A percentile compares a stretch with the other conserved stretches of the same genome.
Conservation (phyloP, 2,113 vertebrate species). For the Maccullochella peelii region DNA sequence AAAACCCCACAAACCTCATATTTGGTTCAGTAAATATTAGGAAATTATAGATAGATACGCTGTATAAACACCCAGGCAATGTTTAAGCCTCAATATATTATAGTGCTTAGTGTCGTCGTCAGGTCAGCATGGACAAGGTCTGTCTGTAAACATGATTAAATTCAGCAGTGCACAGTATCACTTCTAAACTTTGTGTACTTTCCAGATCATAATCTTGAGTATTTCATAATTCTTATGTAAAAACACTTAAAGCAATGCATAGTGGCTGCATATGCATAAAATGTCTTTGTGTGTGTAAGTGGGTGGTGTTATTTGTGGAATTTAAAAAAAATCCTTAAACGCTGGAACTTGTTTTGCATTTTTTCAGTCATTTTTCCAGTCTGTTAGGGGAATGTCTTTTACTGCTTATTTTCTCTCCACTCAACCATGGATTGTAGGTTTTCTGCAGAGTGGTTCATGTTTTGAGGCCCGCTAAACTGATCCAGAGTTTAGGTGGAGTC, state of each 20-base stretch:
- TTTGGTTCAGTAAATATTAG: background rate
- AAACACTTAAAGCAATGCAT: conserved; percentile 10
- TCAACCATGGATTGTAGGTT: conserved; percentile 39
- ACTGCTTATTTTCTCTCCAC: conserved; percentile 59
- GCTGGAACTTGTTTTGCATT: conserved; percentile 40
- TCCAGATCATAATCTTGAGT: background rate
- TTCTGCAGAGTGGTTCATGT: conserved; percentile 60
- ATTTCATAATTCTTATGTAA: conserved; percentile 1
- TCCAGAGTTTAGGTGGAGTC: conserved; percentile 80
- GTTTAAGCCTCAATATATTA: background rate
- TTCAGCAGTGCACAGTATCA: background rate
- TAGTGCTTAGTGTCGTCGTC: background rate
- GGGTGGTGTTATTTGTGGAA: conserved; percentile 5
- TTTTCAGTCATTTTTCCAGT: conserved; percentile 43
- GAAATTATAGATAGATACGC: background rate
- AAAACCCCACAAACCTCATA: background rate
- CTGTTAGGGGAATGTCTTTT: conserved; percentile 37
- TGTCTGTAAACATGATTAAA: conserved; percentile 12
- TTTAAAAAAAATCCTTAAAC: background rate
- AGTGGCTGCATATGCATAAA: conserved; percentile 2
- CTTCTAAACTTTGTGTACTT: conserved; percentile 3
- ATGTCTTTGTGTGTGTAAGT: background rate
- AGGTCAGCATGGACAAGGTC: background rate
- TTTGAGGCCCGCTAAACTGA: conserved; percentile 70
- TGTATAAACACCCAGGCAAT: background rate